Evolutionary conservation across 2,113 vertebrate species (phyloP), one percentile per base, ranked within the genome.

Genomic region (Synchiropus splendidus): DNA sequence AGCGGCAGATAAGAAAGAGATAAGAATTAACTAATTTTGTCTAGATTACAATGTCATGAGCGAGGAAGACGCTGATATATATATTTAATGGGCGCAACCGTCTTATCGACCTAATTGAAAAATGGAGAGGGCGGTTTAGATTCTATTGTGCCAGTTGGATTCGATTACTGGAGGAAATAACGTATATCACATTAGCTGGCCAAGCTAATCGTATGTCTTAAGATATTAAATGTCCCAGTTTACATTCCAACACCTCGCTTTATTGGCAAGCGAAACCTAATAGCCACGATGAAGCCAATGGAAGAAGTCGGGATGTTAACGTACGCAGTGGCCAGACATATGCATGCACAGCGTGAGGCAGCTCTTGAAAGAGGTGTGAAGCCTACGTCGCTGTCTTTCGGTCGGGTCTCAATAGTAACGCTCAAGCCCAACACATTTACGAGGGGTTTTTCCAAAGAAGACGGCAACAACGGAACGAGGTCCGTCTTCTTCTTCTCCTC

Each of bases 341-440:
- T 27, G 6, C 9, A 16, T 10, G 32, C 42, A 9, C 31, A 42
- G 31, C 21, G 15, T 16, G 31, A 33, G 9, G 21, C 27, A 4
- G 31, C n/a, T 14, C 14, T 3, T 15, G 27, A 9, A n/a, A 61
- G 48, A 38, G 44, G 36, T 53, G 52, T 31, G 30, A 68, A 54
- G 48, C 45, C 45, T 73, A 52, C 51, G 64, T 63, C 48, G 59
- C 44, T 42, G 53, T 62, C 15, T 58, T 64, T 70, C 68, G 41
- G 44, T 43, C 43, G 42, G 38, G 37, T 32, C 60, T 77, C 62
- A 78, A 75, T 73, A 77, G 61, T 46, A 49, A 45, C 47, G 49
- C 45, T 55, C 51, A 74, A 59, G 74, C 72, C 64, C 58, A 73
- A 69, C 60, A 61, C 13, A 74, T 74, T 77, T 81, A 83, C 72